A percentile compares a stretch with the other conserved stretches of the same genome.
phyloP scores from a whole-genome alignment of 1,140 invertebrate genomes.

The Ptiloglossa arizonensis region DNA sequence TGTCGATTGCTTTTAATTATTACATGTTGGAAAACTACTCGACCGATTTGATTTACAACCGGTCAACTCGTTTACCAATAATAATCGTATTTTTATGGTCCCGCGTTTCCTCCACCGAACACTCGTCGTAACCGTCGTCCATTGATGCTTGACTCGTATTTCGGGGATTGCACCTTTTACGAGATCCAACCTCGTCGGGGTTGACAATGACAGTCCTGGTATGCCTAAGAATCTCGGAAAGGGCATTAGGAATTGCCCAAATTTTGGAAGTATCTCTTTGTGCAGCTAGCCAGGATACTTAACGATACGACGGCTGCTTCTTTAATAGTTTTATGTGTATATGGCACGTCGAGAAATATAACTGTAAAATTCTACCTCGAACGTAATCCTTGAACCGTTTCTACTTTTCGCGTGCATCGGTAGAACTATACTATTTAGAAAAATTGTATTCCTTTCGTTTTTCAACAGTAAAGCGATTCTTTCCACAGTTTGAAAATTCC shows the following conservation, averaged over 20 bases:
- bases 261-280: constrained; percentile 56
- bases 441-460: no score
- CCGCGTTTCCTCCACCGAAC: not conserved
- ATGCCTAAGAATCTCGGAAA: constrained; percentile 5
- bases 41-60: constrained; percentile 2
- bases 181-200: not conserved
- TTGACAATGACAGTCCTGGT: not conserved
- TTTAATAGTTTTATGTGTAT: constrained; percentile 66
- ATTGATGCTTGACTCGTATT: constrained; percentile 8
- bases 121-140: not conserved
- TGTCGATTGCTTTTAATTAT: not conserved
- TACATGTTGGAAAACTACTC: not conserved
- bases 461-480: no score
- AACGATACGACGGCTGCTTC: constrained; percentile 45
- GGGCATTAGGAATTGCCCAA: constrained; percentile 64
- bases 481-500: no score
- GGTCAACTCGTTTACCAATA: constrained; percentile 12
- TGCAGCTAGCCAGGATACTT: constrained; percentile 55
- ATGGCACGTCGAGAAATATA: constrained; percentile 39
- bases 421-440: no score
- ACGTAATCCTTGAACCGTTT: not conserved
- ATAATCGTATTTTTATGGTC: constrained; percentile 20
- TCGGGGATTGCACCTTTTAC: not conserved
- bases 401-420: not conserved
- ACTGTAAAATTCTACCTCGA: constrained; percentile 34